phyloP scores from a whole-genome alignment of 2,113 vertebrate species.

The Lichenostomus cassidix region DNA sequence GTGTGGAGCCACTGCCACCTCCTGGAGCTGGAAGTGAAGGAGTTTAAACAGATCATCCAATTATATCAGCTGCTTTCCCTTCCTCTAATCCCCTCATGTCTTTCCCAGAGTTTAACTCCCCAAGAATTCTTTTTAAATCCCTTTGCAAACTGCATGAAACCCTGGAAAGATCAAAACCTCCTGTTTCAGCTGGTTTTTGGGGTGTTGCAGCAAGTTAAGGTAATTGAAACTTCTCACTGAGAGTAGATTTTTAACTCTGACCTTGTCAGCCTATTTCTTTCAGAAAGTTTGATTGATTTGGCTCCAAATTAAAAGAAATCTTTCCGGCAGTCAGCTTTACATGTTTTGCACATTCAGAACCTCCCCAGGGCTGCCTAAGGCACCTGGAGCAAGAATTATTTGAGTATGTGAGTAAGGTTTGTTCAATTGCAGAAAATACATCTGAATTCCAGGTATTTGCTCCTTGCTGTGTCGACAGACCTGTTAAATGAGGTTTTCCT shows the following conservation, averaged over 20 bases:
- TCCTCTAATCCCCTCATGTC: neutral
- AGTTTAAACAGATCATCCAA: neutral
- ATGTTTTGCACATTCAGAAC: neutral
- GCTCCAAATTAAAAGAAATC: neutral
- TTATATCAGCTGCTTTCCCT: neutral
- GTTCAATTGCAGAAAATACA: neutral
- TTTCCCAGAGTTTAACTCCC: neutral
- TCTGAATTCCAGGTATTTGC: neutral
- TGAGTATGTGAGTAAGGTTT: neutral
- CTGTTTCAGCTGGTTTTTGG: neutral
- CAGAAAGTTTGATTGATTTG: neutral
- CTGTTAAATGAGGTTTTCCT: neutral
- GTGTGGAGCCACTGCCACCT: slow-evolving; percentile 18
- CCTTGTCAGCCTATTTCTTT: neutral
- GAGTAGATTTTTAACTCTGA: neutral
- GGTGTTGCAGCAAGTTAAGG: neutral
- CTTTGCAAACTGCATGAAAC: neutral
- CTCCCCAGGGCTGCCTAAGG: neutral
- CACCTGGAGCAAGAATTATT: neutral
- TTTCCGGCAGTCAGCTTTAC: neutral
- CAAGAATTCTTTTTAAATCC: neutral
- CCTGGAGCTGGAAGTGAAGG: neutral
- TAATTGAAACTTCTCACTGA: neutral
- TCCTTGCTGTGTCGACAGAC: neutral
- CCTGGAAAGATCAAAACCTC: neutral